Evolutionary conservation across 2,888 invertebrate genomes (phyloP).

Genomic region (Matsumyia berberina): DNA sequence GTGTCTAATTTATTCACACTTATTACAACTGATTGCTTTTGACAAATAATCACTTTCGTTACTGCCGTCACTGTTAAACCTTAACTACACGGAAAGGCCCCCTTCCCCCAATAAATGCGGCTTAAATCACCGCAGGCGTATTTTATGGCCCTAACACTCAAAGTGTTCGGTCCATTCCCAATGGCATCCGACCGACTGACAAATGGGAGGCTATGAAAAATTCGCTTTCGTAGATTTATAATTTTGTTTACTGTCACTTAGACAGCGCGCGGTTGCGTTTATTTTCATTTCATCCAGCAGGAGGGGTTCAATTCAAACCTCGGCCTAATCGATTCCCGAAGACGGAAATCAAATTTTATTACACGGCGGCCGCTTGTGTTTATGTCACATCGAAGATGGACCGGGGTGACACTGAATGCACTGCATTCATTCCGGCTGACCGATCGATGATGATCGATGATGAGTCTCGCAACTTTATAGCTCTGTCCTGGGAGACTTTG

Average conservation of each 20-base stretch:
- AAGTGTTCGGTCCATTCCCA: not conserved
- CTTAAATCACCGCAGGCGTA: conserved; percentile 32
- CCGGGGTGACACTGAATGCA: conserved; percentile 46
- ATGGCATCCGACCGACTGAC: conserved; percentile 16
- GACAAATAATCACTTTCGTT: conserved; percentile 47
- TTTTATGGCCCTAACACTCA: conserved; percentile 13
- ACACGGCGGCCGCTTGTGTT: conserved; percentile 36
- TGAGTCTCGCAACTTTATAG: conserved; percentile 65
- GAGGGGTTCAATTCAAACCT: conserved; percentile 14
- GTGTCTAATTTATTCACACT: not conserved
- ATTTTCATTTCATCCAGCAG: conserved; percentile 54
- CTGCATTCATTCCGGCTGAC: conserved; percentile 37
- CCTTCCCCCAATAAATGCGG: not conserved
- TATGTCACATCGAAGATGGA: conserved; percentile 39
- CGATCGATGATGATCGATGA: conserved; percentile 73
- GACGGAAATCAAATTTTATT: conserved; percentile 70
- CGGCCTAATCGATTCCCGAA: conserved; percentile 56
- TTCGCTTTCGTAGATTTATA: conserved; percentile 54
- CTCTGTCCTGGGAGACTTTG: conserved; percentile 56
- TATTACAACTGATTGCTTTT: conserved; percentile 22
- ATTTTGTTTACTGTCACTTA: conserved; percentile 66
- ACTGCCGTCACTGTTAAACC: conserved; percentile 8
- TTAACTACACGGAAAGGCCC: not conserved
- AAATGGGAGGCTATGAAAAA: conserved; percentile 48
- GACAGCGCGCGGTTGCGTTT: conserved; percentile 43